Evolutionary conservation across 2,888 invertebrate genomes (phyloP).

Genomic region (Lydus trimaculatus): DNA sequence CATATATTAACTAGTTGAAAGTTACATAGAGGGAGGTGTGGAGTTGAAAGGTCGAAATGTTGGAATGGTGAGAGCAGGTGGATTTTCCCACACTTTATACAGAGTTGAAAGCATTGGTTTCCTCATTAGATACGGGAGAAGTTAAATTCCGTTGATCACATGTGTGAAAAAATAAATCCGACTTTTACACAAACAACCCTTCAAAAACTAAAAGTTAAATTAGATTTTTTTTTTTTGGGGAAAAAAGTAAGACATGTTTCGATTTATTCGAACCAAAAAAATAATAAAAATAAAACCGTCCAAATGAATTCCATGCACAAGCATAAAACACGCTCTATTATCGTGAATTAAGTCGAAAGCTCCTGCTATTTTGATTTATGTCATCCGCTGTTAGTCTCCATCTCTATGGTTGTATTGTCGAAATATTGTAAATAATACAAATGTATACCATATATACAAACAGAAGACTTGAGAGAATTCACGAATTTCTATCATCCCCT

Average conservation of each 20-base stretch:
- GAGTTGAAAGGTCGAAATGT: conserved; percentile 2
- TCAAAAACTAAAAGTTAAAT: neutral
- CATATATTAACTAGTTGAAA: neutral
- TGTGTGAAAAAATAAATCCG: neutral
- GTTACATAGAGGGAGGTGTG: neutral
- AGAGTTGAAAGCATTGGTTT: conserved; percentile 7
- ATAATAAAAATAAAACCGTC: neutral
- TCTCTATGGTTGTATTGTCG: conserved; percentile 6
- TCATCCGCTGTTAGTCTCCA: conserved; percentile 1
- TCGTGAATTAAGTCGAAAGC: conserved; percentile 5
- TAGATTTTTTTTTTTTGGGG: no score
- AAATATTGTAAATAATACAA: conserved; percentile 9
- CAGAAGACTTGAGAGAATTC: neutral
- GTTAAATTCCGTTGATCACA: neutral
- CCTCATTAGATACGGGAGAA: neutral
- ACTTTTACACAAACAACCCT: neutral
- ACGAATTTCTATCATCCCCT: conserved; percentile 14
- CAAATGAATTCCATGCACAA: neutral
- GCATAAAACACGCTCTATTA: conserved; percentile 1
- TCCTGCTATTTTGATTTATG: conserved; percentile 5
- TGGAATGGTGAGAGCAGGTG: conserved; percentile 40
- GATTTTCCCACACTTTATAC: conserved; percentile 39
- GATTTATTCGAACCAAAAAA: neutral
- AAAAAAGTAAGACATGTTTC: neutral
- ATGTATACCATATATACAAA: neutral